phyloP scores from a whole-genome alignment of 1,140 invertebrate species.

The Zaprionus lachaisei region DNA sequence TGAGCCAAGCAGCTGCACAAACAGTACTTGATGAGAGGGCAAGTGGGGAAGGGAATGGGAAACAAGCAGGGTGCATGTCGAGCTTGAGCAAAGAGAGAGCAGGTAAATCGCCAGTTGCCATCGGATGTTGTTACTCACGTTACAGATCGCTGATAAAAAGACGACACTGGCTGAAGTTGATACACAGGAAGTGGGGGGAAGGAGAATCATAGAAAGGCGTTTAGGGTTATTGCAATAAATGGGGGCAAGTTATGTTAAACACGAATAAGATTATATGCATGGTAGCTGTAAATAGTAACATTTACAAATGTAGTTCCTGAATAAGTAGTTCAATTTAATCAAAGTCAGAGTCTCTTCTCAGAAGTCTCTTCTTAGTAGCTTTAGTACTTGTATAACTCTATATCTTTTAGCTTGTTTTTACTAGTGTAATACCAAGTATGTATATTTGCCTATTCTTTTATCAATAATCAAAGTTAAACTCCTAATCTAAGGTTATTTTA shows the following conservation, averaged over 20 bases:
- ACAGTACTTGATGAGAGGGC: slow-evolving; percentile 4
- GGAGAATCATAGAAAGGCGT: background rate
- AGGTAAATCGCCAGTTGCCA: background rate
- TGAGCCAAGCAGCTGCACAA: slow-evolving; percentile 14
- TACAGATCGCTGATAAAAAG: slow-evolving; percentile 2
- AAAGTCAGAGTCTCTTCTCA: no score
- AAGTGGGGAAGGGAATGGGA: background rate
- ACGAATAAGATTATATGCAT: background rate
- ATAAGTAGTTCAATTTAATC: no score
- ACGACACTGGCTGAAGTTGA: background rate
- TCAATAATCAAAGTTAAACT: background rate
- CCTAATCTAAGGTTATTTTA: background rate
- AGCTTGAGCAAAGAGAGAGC: background rate
- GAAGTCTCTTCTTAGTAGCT: no score
- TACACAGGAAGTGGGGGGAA: background rate
- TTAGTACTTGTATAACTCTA: background rate
- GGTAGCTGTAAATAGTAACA: background rate
- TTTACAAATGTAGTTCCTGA: no score
- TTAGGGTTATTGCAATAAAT: background rate
- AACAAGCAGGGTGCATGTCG: background rate
- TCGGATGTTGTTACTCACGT: slow-evolving; percentile 4
- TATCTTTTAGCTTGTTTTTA: background rate
- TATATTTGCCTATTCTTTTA: background rate
- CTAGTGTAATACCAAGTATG: background rate
- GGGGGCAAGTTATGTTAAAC: no score